Base-by-base conservation (phyloP, 1,140 invertebrate genomes). In the Temnothorax nylanderi region DNA sequence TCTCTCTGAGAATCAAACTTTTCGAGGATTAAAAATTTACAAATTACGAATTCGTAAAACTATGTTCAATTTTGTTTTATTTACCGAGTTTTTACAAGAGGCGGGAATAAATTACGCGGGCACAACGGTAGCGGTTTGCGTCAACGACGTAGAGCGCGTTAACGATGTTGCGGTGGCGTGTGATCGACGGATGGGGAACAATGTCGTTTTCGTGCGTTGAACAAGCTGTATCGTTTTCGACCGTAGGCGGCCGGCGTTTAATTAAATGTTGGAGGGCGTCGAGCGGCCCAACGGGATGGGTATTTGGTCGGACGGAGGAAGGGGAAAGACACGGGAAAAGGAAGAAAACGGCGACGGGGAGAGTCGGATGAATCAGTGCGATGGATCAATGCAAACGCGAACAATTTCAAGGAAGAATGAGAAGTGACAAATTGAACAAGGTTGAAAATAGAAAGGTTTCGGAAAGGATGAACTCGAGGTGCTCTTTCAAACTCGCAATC, bases 201-300 rank as follows among this genome's bases (percentile, higher is more conserved):
- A 41, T 26, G 56, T 49, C 69, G 41, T 60, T 75, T 75, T 60
- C 77, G 41, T 60, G 71, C 54, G 18, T 41, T 62, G 41, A 82
- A 84, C 69, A 84, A 84, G 80, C 54, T 74, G 41, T 84, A 75
- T 84, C 69, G 69, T 60, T 82, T 82, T 60, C 54, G 54, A 13
- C 41, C 41, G 54, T 84, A 34, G 18, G 34, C 37, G 80, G 18
- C 47, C 54, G 54, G 58, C 67, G 67, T n/a, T 74, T 74, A 82
- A 84, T 84, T 84, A 84, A 84, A 84, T 75, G 69, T 37, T 34
- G 64, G 69, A 21, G 54, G 54, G 54, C 26, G 54, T 74, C n/a
- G 41, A 84, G 56, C 11, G 18, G 51, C 26, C n/a, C 26, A 47
- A 74, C 13, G n/a, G 56, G 26, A 41, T 34, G 72, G 41, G 26